Conservation (phyloP, 2,113 vertebrate genomes). For the Oxyruncus cristatus region DNA sequence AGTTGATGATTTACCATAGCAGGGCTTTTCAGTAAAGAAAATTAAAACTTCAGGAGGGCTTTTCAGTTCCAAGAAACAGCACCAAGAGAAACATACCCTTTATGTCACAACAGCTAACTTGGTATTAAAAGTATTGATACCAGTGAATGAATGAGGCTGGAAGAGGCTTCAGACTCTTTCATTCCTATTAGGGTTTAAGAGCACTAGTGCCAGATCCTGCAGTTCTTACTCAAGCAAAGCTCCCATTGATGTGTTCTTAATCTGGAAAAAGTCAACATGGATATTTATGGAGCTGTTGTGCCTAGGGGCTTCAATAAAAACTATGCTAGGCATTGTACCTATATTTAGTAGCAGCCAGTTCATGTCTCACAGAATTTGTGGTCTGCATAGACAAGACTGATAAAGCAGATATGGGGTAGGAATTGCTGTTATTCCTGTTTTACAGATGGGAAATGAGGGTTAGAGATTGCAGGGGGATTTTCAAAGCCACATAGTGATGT, state of each 20-base stretch:
- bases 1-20: slow-evolving; percentile 62
- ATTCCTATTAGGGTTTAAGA: slow-evolving; percentile 49
- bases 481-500: background rate
- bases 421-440: slow-evolving; percentile 44
- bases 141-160: slow-evolving; percentile 55
- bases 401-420: slow-evolving; percentile 38
- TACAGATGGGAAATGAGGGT: background rate
- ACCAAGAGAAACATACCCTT: slow-evolving; percentile 54
- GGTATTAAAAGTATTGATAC: slow-evolving; percentile 55
- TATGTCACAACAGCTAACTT: slow-evolving; percentile 54
- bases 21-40: slow-evolving; percentile 62
- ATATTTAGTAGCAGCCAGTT: slow-evolving; percentile 61
- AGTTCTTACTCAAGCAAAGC: slow-evolving; percentile 46
- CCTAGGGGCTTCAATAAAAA: slow-evolving; percentile 54
- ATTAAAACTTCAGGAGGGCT: slow-evolving; percentile 67
- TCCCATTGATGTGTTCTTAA: slow-evolving; percentile 58
- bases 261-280: slow-evolving; percentile 62
- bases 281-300: slow-evolving; percentile 61
- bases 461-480: slow-evolving; percentile 1
- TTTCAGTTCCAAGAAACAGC: slow-evolving; percentile 54
- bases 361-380: slow-evolving; percentile 52
- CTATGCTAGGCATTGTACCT: slow-evolving; percentile 52
- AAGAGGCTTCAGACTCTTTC: slow-evolving; percentile 28
- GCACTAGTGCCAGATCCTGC: slow-evolving; percentile 37
- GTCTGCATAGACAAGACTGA: slow-evolving; percentile 48